Evolutionary conservation across 2,797 vertebrate species (phyloP), one percentile per base, ranked within the genome.

Genomic region (Alosa sapidissima): DNA sequence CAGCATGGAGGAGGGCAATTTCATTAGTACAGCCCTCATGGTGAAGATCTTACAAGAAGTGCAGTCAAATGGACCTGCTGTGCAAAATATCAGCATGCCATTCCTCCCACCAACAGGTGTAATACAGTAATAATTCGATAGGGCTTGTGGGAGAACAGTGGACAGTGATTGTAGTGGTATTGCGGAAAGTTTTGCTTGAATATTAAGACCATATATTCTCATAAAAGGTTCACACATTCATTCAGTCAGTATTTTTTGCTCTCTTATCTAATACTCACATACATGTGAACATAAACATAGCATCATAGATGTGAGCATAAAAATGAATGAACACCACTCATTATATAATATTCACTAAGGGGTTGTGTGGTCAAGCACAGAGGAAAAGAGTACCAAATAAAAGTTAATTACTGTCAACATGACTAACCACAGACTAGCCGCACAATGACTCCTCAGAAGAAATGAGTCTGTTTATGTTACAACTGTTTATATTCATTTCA

Each of bases 1-100:
- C 86, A 96, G 96, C 88, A 92, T 97, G 8, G 91, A 95, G 36
- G 93, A 95, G 28, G 93, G 94, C 62, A 97, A 96, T 87, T 78
- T 87, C 82, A 94, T 97, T 88, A 95, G 95, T 9, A 82, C 55
- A 0, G 91, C 90, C 45, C 92, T 96, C 9, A 92, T 95, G 91
- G 92, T 88, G 3, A 92, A 92, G 87, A 94, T 96, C 89, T 91
- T 94, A 72, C 89, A 93, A 81, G 88, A 94, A 21, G 41, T 78
- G 6, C 65, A 72, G 65, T 10, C 65, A 0, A 41, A 41, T 78
- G 16, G 13, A 19, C 72, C 41, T 78, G 16, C 36, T 7, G 72
- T 78, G 72, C 72, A 41, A 21, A 75, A 75, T 33, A 47, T 47
- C 16, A 47, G 36, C 6, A 16, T 78, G 16, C 72, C 72, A 47